Conservation (phyloP, 2,113 vertebrate species). For the Ptilorrhoa leucosticta region DNA sequence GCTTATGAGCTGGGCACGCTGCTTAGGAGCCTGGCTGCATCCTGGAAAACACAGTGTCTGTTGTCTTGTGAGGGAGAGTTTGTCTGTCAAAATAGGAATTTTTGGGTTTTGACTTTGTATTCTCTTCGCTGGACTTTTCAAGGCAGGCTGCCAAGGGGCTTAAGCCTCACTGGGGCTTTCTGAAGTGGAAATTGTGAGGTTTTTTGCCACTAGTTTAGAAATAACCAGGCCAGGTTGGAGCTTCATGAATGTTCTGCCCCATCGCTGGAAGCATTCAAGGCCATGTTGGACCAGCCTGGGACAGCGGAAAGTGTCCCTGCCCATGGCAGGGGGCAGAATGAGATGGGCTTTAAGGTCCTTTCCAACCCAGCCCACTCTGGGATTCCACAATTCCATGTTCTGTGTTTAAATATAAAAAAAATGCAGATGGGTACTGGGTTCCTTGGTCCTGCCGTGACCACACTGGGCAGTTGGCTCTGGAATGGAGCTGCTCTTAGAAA, state of each 20-base stretch:
- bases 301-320: neutral
- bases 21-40: neutral
- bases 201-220: neutral
- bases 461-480: neutral
- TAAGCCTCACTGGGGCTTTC: neutral
- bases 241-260: neutral
- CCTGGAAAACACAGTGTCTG: fast-evolving
- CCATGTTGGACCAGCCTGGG: neutral
- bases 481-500: neutral
- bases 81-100: neutral
- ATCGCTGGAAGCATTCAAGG: neutral
- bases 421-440: neutral
- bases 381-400: neutral
- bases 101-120: neutral
- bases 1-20: fast-evolving
- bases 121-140: neutral
- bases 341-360: neutral
- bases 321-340: neutral
- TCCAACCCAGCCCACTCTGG: neutral
- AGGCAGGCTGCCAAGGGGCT: neutral
- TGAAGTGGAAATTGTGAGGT: neutral
- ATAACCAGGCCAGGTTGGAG: neutral
- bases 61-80: neutral
- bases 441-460: neutral
- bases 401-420: neutral